Conservation (phyloP, 2,113 vertebrate species). For the Odontophorus gujanensis region DNA sequence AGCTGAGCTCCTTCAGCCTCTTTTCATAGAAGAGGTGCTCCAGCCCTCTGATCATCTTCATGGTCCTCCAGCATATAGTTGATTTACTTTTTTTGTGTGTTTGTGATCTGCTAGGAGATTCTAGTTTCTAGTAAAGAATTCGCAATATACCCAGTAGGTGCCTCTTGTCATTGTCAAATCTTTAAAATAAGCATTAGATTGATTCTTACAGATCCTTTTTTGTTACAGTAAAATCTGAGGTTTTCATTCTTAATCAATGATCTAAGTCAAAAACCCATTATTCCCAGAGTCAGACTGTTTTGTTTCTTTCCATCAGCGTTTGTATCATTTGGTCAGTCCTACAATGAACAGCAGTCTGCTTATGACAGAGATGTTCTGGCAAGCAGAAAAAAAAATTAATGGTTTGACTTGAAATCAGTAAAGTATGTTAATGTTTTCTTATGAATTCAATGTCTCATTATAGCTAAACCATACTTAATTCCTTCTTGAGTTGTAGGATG, state of each 20-base stretch:
- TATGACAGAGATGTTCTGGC: neutral
- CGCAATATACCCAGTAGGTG: neutral
- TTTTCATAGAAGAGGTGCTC: neutral
- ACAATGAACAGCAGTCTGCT: neutral
- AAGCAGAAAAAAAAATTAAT: neutral
- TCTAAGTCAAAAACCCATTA: neutral
- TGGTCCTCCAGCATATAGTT: too few species aligned
- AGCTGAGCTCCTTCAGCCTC: neutral
- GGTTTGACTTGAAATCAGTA: neutral
- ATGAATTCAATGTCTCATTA: too few species aligned
- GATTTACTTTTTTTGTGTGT: neutral
- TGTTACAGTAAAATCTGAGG: neutral
- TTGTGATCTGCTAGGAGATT: neutral
- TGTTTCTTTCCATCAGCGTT: neutral
- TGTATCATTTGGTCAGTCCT: neutral
- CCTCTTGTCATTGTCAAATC: neutral
- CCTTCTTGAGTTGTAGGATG: neutral
- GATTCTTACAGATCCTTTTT: neutral
- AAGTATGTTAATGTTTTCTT: neutral
- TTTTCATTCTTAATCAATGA: neutral
- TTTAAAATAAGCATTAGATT: neutral
- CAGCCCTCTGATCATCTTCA: too few species aligned
- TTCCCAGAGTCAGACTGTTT: neutral
- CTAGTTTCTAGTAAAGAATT: neutral
- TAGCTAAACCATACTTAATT: neutral